Conservation (phyloP, 1,140 invertebrate species). For the Penaeus chinensis region DNA sequence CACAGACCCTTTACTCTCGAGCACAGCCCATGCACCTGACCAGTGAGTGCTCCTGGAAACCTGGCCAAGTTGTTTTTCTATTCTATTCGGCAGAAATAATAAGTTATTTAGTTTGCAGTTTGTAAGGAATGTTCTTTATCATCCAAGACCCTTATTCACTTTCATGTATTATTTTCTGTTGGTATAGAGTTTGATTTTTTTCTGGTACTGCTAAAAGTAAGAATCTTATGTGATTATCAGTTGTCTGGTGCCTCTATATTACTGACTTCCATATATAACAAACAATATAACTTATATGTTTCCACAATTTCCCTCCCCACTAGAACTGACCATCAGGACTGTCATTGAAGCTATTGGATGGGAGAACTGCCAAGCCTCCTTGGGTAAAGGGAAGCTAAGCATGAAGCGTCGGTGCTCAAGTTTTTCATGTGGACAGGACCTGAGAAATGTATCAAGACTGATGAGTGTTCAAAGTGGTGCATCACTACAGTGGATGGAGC, state of each 20-base stretch:
- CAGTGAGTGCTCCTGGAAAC: slow-evolving; percentile 40
- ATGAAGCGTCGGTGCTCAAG: slow-evolving; percentile 44
- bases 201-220: too few relatives aligned
- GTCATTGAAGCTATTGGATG: slow-evolving; percentile 58
- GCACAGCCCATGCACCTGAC: slow-evolving; percentile 61
- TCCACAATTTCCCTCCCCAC: background rate
- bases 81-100: too few relatives aligned
- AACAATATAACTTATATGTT: too few relatives aligned
- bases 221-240: too few relatives aligned
- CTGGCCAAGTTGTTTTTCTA: background rate
- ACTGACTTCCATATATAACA: too few relatives aligned
- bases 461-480: slow-evolving; percentile 43
- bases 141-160: too few relatives aligned
- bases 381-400: slow-evolving; percentile 52
- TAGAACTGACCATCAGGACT: slow-evolving; percentile 59
- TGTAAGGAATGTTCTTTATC: too few relatives aligned
- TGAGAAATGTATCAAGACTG: slow-evolving; percentile 37
- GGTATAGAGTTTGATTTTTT: too few relatives aligned
- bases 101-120: too few relatives aligned
- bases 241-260: too few relatives aligned
- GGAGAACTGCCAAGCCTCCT: slow-evolving; percentile 50
- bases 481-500: slow-evolving; percentile 48
- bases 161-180: too few relatives aligned
- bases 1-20: slow-evolving; percentile 58
- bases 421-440: slow-evolving; percentile 43